Evolutionary conservation across 2,113 vertebrate species (phyloP), one percentile per base, ranked within the genome.

Genomic region (Neogobius melanostomus): DNA sequence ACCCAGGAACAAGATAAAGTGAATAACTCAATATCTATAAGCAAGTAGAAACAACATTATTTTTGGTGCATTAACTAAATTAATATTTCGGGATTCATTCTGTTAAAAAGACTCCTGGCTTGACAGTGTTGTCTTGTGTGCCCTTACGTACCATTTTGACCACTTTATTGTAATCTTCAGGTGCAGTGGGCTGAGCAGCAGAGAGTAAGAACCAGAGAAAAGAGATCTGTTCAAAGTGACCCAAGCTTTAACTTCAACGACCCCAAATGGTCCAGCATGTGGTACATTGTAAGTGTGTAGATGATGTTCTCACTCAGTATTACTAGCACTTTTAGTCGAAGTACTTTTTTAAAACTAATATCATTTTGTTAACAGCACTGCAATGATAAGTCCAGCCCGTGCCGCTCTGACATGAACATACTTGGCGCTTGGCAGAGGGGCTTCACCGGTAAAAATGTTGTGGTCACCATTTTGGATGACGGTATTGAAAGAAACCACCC

Each of bases 401-500:
- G 94, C 78, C 95, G 93, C 71, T 91, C 94, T 8, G 96, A 98
- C 87, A 93, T 98, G 91, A 97, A 98, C 0, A 94, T 98, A 77
- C 89, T 93, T 63, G 94, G 92, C 6, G 96, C 96, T 68, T 98
- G 97, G 97, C 93, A 93, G 14, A 94, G 95, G 65, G 97, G 97
- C 64, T 98, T 91, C 88, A 97, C 95, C 0, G 96, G 96, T 16
- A 94, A 81, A 28, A 95, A 96, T 49, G 94, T 98, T 0, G 96
- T 98, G 36, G 92, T 98, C 72, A 96, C 95, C 78, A 97, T 98
- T 78, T 84, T 98, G 87, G 97, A 98, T 3, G 96, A 98, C 0
- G 96, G 96, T 72, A 96, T 98, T 0, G 96, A 98, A 89, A 95
- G 94, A 88, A 96, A 94, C 88, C 96, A 98, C 83, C 96, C 96